A percentile compares a stretch with the other conserved stretches of the same genome.
Conservation (phyloP, 2,797 vertebrate species). For the Macropodus opercularis region DNA sequence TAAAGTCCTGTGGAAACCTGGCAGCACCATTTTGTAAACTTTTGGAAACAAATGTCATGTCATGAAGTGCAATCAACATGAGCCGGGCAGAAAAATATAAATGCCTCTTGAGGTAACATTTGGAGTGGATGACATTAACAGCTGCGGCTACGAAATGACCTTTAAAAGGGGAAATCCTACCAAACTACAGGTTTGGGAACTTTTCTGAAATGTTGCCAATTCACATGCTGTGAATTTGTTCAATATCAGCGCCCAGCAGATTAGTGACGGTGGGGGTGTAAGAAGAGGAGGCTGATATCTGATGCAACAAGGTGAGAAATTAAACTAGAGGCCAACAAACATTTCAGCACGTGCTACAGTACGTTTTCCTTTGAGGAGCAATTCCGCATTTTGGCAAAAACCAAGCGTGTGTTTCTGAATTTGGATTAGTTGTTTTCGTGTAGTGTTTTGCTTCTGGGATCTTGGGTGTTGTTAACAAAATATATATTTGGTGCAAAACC, state of each 20-base stretch:
- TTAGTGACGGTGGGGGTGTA: background rate
- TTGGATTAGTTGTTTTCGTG: background rate
- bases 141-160: constrained; percentile 35
- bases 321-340: background rate
- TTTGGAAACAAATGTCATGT: constrained; percentile 28
- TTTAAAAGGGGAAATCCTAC: constrained; percentile 18
- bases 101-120: constrained; percentile 1
- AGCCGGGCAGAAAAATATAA: background rate
- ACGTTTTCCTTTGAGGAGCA: background rate
- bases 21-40: background rate
- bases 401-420: too few relatives aligned
- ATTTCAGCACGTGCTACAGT: background rate
- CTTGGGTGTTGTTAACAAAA: background rate
- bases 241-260: background rate
- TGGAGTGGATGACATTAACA: constrained; percentile 34
- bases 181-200: background rate
- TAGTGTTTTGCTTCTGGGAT: background rate
- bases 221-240: background rate
- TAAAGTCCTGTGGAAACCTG: background rate
- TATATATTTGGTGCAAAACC: too few relatives aligned
- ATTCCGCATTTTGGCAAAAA: too few relatives aligned
- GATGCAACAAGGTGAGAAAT: background rate
- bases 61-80: constrained; percentile 9
- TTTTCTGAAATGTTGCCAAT: constrained; percentile 4
- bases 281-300: background rate